These are phyloP conservation scores for Trematocara stigmaticum DNA, from an alignment of 2,113 vertebrate species.

Conservation along the genomic window DNA sequence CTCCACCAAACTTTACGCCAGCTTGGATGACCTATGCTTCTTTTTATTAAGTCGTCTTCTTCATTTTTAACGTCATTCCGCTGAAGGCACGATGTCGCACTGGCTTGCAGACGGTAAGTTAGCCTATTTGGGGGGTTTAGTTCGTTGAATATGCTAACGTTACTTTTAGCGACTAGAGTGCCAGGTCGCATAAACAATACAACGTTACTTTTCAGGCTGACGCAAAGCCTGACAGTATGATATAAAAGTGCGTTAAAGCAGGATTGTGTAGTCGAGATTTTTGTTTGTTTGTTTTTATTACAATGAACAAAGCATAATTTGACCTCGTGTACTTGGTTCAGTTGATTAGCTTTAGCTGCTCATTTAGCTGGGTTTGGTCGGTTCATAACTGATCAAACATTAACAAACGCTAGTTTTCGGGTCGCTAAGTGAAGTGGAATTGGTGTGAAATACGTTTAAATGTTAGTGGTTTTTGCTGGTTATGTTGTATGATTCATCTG, in stretches of 20 bases:
- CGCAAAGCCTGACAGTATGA: background rate
- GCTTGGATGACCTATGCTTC: background rate
- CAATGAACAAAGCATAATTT: background rate
- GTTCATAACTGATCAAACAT: background rate
- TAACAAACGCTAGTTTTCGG: background rate
- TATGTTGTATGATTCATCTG: background rate
- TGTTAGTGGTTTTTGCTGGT: background rate
- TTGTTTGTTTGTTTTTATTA: background rate
- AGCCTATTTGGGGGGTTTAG: background rate
- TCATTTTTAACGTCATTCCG: background rate
- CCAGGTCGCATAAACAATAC: background rate
- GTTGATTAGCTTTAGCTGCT: background rate
- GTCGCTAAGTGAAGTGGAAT: fast-evolving
- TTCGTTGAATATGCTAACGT: background rate
- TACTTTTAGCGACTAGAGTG: background rate
- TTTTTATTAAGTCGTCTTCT: background rate
- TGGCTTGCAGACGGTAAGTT: background rate
- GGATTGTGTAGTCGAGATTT: background rate
- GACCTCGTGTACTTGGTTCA: background rate
- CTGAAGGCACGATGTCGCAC: background rate
- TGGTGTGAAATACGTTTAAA: background rate
- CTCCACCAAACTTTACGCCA: fast-evolving
- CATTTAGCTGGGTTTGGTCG: background rate
- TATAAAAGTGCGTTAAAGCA: background rate
- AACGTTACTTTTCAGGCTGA: background rate